Conservation (phyloP, 2,888 invertebrate species). For the Trachelus iudaicus region DNA sequence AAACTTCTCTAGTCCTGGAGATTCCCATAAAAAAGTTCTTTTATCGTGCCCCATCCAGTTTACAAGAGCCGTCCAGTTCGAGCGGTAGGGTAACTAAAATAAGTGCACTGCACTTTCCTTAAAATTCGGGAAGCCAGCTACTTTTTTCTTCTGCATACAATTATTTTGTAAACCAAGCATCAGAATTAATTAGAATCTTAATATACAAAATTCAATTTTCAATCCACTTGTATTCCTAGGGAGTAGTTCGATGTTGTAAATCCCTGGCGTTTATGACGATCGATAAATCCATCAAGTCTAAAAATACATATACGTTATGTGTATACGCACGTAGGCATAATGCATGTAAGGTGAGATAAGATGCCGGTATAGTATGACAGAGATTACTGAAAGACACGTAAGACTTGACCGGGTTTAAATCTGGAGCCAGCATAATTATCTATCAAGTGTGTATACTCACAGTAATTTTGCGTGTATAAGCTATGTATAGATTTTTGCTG, state of each 20-base stretch:
- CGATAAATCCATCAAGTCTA: not conserved
- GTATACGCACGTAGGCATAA: not conserved
- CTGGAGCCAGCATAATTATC: not conserved
- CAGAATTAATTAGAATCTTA: not conserved
- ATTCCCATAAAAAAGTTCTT: not conserved
- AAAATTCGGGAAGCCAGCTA: not conserved
- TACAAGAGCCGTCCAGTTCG: not conserved
- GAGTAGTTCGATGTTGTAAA: not conserved
- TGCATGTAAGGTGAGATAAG: not conserved
- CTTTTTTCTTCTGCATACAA: not conserved
- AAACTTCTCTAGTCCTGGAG: not conserved
- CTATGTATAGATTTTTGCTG: not conserved
- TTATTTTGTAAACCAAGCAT: not conserved
- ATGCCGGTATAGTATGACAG: slow-evolving; percentile 27
- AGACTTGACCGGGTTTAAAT: slow-evolving; percentile 12
- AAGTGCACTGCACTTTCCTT: not conserved
- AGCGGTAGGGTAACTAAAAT: not conserved
- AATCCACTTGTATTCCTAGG: no score
- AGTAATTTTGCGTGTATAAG: not conserved
- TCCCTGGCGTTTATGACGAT: not conserved
- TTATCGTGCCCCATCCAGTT: not conserved
- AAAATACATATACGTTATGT: not conserved
- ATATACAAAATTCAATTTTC: not conserved
- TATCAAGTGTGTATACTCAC: not conserved
- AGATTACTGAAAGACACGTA: slow-evolving; percentile 26